Percentiles rank a stretch among this genome's conserved stretches.
Conservation (phyloP, 64 coral and sea anemone species). For the Pocillopora verrucosa region DNA sequence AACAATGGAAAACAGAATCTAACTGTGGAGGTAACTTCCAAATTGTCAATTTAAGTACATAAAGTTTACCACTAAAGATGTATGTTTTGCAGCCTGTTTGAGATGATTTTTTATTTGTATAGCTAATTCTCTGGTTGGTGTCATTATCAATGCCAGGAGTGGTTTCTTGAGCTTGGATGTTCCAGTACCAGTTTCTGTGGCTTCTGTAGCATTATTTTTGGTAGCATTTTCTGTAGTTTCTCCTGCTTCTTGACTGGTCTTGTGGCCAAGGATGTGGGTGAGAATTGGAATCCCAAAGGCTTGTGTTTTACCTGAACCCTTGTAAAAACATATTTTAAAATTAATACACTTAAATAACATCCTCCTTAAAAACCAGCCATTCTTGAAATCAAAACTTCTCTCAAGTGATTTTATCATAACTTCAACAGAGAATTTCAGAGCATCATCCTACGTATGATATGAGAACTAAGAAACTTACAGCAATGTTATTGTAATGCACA, state of each 20-base stretch:
- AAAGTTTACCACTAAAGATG: slow-evolving; percentile 58
- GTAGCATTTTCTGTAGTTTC: neutral
- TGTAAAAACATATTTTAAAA: neutral
- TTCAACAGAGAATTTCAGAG: too few relatives aligned
- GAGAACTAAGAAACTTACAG: too few relatives aligned
- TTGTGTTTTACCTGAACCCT: slow-evolving; percentile 96
- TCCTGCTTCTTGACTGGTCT: slow-evolving; percentile 1
- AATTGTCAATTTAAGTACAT: neutral
- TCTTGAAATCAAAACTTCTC: too few relatives aligned
- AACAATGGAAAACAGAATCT: neutral
- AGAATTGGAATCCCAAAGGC: slow-evolving; percentile 96
- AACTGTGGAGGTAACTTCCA: neutral
- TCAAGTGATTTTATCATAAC: too few relatives aligned
- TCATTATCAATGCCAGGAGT: slow-evolving; percentile 76
- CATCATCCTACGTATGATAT: too few relatives aligned
- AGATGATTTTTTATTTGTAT: slow-evolving; percentile 86
- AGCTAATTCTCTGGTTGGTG: slow-evolving; percentile 91
- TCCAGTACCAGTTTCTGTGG: neutral
- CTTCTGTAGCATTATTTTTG: neutral
- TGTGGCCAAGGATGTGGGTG: slow-evolving; percentile 50
- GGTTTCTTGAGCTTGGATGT: neutral
- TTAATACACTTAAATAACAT: neutral
- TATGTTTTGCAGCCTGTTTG: slow-evolving; percentile 61
- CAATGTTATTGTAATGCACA: too few relatives aligned
- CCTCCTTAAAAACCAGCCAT: too few relatives aligned